These are phyloP conservation scores for Phalacrocorax pelagicus DNA, from an alignment of 2,113 vertebrate genomes.

Conservation along the genomic window DNA sequence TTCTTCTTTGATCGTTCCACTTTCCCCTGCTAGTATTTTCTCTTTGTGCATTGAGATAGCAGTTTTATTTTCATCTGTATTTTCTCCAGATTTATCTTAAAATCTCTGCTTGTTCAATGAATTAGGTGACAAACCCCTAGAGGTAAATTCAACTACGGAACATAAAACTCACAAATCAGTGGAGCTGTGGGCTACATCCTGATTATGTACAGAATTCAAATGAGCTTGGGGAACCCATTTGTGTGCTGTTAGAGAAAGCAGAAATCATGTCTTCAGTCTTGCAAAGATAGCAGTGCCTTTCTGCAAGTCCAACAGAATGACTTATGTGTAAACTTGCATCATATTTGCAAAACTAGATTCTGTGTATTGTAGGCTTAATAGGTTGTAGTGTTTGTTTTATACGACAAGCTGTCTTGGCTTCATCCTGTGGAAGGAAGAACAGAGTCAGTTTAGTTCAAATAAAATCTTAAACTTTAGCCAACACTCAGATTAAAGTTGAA, in stretches of 20 bases:
- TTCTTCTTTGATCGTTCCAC: background rate
- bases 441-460: background rate
- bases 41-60: background rate
- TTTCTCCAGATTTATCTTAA: slow-evolving; percentile 28
- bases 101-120: slow-evolving; percentile 42
- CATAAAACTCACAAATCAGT: slow-evolving; percentile 43
- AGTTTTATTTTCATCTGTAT: background rate
- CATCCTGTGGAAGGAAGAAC: background rate
- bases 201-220: slow-evolving; percentile 22
- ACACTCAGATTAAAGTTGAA: background rate
- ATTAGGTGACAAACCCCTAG: slow-evolving; percentile 59
- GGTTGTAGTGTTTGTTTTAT: background rate
- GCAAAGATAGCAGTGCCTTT: background rate
- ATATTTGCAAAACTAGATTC: background rate
- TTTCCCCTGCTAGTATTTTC: background rate
- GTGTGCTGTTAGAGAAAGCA: background rate
- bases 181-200: slow-evolving; percentile 25
- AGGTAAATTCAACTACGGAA: slow-evolving; percentile 53
- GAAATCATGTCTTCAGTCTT: background rate
- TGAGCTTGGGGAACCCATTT: background rate
- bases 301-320: background rate
- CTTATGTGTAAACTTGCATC: background rate
- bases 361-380: background rate
- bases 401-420: background rate
- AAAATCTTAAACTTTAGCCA: background rate